Evolutionary conservation across 2,888 invertebrate species (phyloP).

Genomic region (Amiota communis): DNA sequence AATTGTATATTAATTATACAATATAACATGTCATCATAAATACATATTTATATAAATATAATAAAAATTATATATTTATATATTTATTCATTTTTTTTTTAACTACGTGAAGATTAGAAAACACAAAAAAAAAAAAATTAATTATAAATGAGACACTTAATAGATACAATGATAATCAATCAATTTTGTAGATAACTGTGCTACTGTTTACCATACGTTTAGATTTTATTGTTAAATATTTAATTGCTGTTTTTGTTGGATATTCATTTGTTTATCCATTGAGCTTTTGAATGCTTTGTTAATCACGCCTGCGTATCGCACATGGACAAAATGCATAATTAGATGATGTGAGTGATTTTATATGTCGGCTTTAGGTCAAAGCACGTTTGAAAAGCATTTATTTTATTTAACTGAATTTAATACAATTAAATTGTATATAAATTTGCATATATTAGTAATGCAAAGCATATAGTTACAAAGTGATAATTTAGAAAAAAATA

Average conservation of each 20-base stretch:
- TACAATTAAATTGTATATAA: neutral
- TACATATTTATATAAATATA: no score
- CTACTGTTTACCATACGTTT: neutral
- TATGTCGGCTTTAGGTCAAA: slow-evolving; percentile 5
- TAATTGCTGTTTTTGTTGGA: no score
- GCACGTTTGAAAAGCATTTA: neutral
- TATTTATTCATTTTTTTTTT: no score
- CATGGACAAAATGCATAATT: slow-evolving; percentile 8
- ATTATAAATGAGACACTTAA: no score
- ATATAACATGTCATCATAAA: no score
- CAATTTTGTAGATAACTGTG: neutral
- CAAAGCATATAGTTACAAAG: slow-evolving; percentile 1
- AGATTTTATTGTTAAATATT: neutral
- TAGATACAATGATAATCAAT: neutral
- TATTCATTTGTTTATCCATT: no score
- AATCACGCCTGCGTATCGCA: neutral
- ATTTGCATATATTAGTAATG: slow-evolving; percentile 2
- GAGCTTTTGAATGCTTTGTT: neutral
- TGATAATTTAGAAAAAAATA: neutral
- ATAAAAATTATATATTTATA: no score
- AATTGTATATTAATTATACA: no score
- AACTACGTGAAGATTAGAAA: no score
- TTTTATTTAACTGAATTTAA: neutral
- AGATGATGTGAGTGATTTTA: neutral
- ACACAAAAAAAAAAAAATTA: no score